Evolutionary conservation across 2,888 invertebrate genomes (phyloP).

Genomic region (Xylota sylvarum): DNA sequence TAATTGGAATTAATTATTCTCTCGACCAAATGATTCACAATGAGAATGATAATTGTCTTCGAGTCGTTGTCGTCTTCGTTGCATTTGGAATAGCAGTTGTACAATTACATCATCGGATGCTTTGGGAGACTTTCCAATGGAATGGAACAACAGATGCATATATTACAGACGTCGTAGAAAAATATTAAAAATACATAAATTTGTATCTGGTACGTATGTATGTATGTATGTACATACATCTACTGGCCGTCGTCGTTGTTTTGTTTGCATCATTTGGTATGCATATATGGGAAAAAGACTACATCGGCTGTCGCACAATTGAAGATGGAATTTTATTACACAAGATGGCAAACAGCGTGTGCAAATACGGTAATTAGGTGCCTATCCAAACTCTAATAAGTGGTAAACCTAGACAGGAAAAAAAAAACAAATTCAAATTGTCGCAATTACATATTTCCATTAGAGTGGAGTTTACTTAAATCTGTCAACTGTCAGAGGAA

Average conservation of each 20-base stretch:
- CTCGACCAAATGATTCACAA: constrained; percentile 50
- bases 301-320: constrained; percentile 13
- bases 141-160: constrained; percentile 8
- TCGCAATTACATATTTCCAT: constrained; percentile 24
- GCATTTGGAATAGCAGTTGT: constrained; percentile 8
- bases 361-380: constrained; percentile 22
- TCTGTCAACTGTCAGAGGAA: background rate
- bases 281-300: constrained; percentile 46
- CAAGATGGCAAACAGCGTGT: constrained; percentile 13
- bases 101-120: constrained; percentile 53
- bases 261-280: constrained; percentile 39
- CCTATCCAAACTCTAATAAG: constrained; percentile 23
- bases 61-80: constrained; percentile 7
- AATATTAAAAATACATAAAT: constrained; percentile 55
- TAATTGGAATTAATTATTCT: constrained; percentile 65
- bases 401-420: background rate
- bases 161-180: background rate
- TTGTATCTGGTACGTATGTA: too few species aligned
- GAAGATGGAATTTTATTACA: constrained; percentile 42
- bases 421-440: constrained; percentile 20
- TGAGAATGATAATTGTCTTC: constrained; percentile 36
- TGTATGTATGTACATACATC: too few species aligned
- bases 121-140: constrained; percentile 53
- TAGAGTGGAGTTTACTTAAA: background rate
- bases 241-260: background rate